phyloP scores from a whole-genome alignment of 2,888 invertebrate species.

The Amphipoea oculea region DNA sequence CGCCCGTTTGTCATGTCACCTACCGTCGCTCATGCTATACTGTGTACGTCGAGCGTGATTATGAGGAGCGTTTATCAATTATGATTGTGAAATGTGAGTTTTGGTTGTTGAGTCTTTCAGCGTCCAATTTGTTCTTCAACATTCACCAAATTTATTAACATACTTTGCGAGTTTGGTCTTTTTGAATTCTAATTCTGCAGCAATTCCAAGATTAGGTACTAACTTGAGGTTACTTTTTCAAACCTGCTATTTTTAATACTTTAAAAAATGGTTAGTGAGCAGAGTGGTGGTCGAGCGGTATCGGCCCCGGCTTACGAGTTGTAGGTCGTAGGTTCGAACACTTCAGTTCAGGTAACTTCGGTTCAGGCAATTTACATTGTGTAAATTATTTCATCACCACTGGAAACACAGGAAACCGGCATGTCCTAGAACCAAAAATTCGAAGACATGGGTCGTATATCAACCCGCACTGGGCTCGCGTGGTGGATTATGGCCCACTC shows the following conservation, averaged over 20 bases:
- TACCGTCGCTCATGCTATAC: conserved; percentile 76
- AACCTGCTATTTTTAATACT: background rate
- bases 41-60: conserved; percentile 73
- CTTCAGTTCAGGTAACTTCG: too few relatives aligned
- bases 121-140: background rate
- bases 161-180: background rate
- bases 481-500: too few relatives aligned
- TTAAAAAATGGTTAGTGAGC: background rate
- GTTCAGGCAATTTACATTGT: background rate
- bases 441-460: background rate
- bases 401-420: too few relatives aligned
- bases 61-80: conserved; percentile 73
- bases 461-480: too few relatives aligned
- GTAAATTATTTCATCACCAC: background rate
- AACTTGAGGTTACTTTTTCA: background rate
- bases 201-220: background rate
- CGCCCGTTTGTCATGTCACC: conserved; percentile 82
- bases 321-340: background rate
- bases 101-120: conserved; percentile 1
- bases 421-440: background rate
- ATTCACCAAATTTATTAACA: background rate
- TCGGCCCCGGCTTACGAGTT: background rate
- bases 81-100: conserved; percentile 24
- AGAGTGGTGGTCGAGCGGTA: background rate
- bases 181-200: background rate